Evolutionary conservation across 1,140 invertebrate species (phyloP).

Genomic region (Trinorchestia longiramus): DNA sequence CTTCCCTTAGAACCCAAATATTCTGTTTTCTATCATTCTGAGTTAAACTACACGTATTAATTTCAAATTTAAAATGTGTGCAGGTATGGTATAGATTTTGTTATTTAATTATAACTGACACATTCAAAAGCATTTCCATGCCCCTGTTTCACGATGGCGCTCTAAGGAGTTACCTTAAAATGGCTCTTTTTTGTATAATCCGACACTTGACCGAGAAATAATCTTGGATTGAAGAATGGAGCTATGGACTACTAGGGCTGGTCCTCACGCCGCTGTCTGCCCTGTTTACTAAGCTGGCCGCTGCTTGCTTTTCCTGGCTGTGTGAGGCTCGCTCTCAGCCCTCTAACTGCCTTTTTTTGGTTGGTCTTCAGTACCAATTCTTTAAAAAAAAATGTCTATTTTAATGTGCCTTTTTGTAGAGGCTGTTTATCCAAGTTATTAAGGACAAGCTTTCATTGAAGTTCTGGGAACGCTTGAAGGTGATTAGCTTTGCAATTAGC

Average conservation of each 20-base stretch:
- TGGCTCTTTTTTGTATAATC: too few species aligned
- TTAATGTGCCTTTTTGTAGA: not conserved
- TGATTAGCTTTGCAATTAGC: too few species aligned
- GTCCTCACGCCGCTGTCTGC: not conserved
- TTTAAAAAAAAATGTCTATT: not conserved
- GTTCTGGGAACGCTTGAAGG: not conserved
- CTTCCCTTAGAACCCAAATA: too few species aligned
- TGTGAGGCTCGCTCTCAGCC: not conserved
- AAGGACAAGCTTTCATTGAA: not conserved
- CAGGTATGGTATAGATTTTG: too few species aligned
- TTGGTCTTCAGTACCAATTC: not conserved
- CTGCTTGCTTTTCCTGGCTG: too few species aligned
- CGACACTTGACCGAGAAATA: not conserved
- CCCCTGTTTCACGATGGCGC: too few species aligned
- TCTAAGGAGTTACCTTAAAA: too few species aligned
- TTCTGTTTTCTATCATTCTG: too few species aligned
- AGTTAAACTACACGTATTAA: too few species aligned
- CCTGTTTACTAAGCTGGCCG: not conserved
- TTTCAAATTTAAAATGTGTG: too few species aligned
- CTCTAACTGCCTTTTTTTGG: not conserved
- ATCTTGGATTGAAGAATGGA: not conserved
- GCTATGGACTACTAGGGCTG: constrained; percentile 61
- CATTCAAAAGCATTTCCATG: too few species aligned
- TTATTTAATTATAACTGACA: too few species aligned
- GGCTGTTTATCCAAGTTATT: not conserved